Evolutionary conservation across 2,797 vertebrate species (phyloP), one percentile per base, ranked within the genome.

Genomic region (Pteronotus mesoamericanus): DNA sequence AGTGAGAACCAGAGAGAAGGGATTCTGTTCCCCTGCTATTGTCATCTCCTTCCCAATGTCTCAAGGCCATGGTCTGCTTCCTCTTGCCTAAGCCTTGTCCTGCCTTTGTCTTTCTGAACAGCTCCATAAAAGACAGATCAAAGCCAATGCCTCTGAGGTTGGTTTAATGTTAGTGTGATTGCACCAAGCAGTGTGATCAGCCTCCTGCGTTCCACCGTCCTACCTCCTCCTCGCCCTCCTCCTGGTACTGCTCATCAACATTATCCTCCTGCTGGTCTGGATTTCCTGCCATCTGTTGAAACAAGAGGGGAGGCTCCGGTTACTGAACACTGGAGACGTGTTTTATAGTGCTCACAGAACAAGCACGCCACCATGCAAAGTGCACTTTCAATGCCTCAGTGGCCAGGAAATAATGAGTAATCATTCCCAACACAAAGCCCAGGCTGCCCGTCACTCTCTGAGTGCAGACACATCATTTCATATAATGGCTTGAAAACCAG

Each of bases 201-300:
- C 7, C 5, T 22, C 32, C 18, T 10, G 42, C 48, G 12, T 2
- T 1, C 24, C 10, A 2, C 10, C 84, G 21, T 89, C 95, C 97
- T 98, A 99, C 99, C 99, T 99, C 99, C 26, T 99, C 99, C 94
- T 99, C 99, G 59, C 98, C 99, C 69, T 99, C 99, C 26, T 99
- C 99, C 98, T 99, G 99, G 97, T 99, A 99, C 80, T 99, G 99
- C 19, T 99, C 99, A 79, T 99, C 99, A 78, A 99, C 98, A 5
- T 99, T 98, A 97, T 99, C 99, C 95, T 99, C 99, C 98, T 99
- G 99, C 96, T 99, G 99, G 98, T 99, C 99, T 37, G 99, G 99
- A 96, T 99, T 99, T 98, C 99, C 99, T 92, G 99, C 99, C 98
- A 99, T 99, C 99, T 99, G 98, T 96, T 96, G 61, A 95, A 90